Conservation (phyloP, 2,113 vertebrate species). For the Nannospalax galili region DNA sequence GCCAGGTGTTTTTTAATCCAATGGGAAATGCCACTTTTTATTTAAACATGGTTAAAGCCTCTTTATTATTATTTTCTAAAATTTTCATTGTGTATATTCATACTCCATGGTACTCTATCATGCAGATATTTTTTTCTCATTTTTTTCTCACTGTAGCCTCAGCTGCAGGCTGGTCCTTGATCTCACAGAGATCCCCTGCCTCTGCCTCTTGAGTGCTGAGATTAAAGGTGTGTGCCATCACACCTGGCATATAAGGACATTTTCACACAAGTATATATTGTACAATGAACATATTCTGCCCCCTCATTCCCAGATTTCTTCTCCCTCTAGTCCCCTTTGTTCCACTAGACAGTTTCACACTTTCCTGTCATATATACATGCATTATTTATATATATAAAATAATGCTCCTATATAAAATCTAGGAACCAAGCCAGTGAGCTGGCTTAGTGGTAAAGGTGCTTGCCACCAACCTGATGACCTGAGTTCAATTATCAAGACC, state of each 20-base stretch:
- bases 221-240: too few species aligned
- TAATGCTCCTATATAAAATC: not conserved
- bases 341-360: not conserved
- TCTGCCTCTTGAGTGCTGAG: too few species aligned
- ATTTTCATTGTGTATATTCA: too few species aligned
- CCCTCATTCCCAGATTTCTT: not conserved
- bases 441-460: not conserved
- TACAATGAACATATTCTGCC: not conserved
- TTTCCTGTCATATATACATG: not conserved
- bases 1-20: too few species aligned
- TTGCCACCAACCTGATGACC: not conserved
- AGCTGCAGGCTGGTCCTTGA: too few species aligned
- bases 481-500: not conserved
- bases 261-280: not conserved
- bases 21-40: not conserved
- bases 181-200: too few species aligned
- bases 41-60: too few species aligned
- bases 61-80: too few species aligned
- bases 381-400: not conserved
- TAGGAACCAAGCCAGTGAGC: not conserved
- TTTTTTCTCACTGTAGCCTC: too few species aligned
- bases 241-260: too few species aligned
- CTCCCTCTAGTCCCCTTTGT: not conserved
- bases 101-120: too few species aligned
- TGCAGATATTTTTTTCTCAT: too few species aligned